phyloP scores from a whole-genome alignment of 2,113 vertebrate species.

The Narcine bancroftii region DNA sequence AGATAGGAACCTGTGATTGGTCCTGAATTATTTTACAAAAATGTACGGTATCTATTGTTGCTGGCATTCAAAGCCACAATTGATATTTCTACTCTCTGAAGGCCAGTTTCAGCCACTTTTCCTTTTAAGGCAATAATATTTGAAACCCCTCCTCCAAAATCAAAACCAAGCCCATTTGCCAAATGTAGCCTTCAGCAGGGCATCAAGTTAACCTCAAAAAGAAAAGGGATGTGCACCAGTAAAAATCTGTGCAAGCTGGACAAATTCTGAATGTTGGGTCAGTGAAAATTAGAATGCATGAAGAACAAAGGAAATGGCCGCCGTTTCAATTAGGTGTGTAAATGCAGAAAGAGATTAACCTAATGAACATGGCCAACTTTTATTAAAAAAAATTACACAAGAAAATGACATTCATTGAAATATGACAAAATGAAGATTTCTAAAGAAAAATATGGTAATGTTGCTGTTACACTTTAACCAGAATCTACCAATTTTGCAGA shows the following conservation, averaged over 20 bases:
- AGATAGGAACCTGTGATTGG: conserved; percentile 40
- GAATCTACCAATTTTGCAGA: too few species aligned
- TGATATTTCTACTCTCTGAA: conserved; percentile 41
- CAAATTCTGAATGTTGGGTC: background rate
- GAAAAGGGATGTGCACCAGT: background rate
- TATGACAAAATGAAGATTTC: too few species aligned
- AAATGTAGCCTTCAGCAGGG: background rate
- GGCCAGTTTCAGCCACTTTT: conserved; percentile 39
- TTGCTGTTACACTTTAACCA: background rate
- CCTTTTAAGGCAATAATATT: conserved; percentile 38
- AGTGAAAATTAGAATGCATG: background rate
- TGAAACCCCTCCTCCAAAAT: background rate
- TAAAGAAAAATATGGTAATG: too few species aligned
- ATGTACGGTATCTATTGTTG: conserved; percentile 46
- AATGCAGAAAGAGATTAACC: background rate
- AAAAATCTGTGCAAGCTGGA: background rate
- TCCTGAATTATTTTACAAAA: conserved; percentile 44
- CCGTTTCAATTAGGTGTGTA: background rate
- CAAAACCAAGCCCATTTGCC: conserved; percentile 17
- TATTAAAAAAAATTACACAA: background rate
- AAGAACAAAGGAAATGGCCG: background rate
- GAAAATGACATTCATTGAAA: background rate
- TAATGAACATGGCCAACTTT: background rate
- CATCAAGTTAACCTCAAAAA: background rate
- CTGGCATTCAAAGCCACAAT: conserved; percentile 44